Base-by-base conservation (phyloP, 2,888 invertebrate genomes). In the Epinotia ramella region DNA sequence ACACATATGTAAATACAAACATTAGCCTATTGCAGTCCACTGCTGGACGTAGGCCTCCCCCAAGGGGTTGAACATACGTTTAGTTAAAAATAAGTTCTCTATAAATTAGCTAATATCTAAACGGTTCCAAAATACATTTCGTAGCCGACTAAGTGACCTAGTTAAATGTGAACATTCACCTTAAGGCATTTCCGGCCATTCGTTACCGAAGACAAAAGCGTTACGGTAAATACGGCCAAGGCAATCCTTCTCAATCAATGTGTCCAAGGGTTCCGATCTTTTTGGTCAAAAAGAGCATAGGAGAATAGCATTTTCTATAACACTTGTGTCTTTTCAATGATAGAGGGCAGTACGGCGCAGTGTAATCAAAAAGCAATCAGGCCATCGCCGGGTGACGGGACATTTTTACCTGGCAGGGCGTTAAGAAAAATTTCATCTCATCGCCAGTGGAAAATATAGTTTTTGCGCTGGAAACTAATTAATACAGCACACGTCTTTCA, bases 291-390 rank as follows among this genome's bases (percentile, higher is more conserved):
- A 69, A 69, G 59, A 44, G 24, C 12, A 46, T 46, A 69, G 6
- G 24, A 12, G 46, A n/a, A 11, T 60, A 9, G 0, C 0, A 16
- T 4, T 46, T 11, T 28, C n/a, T 46, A 60, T 28, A 24, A 40
- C 56, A 46, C 46, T 40, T 69, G 0, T 24, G 59, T 69, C 59
- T 11, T 69, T 69, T 60, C 18, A 46, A 6, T 46, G 24, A 12
- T 18, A 24, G 65, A 46, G 20, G 59, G n/a, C 46, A 59, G 46
- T 59, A 12, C 59, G 59, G 28, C 73, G 77, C 79, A 80, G 78
- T 81, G 81, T 85, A 85, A 87, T 88, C 86, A 87, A 86, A 87
- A 88, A 85, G 82, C 86, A 84, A 87, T 88, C 84, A 79, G 69
- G 77, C 57, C 74, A 66, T 60, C 64, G 63, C 69, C 40, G 49